These are phyloP conservation scores for Nephrotoma flavescens DNA, from an alignment of 2,888 invertebrate species.

Conservation along the genomic window DNA sequence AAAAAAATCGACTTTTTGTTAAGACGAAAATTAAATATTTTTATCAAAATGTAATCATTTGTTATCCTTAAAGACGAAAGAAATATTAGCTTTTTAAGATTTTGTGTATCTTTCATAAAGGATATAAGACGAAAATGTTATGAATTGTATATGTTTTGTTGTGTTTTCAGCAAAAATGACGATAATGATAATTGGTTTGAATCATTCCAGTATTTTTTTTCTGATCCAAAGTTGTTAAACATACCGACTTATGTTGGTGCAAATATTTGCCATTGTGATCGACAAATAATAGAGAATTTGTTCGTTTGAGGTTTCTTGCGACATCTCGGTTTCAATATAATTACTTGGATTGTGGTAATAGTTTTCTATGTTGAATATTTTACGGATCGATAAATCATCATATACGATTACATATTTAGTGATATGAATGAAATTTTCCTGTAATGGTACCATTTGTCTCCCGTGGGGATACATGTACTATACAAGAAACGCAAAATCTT, in stretches of 20 bases:
- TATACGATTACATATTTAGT: not conserved
- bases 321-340: not conserved
- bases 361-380: not conserved
- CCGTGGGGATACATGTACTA: not conserved
- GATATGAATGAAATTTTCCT: not conserved
- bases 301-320: not conserved
- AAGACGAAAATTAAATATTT: not conserved
- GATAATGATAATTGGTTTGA: not conserved
- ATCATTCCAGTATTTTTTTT: not conserved
- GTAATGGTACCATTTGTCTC: not conserved
- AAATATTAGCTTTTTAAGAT: not conserved
- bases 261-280: not conserved
- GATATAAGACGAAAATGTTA: not conserved
- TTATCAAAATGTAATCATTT: not conserved
- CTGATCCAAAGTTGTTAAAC: not conserved
- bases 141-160: not conserved
- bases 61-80: not conserved
- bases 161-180: not conserved
- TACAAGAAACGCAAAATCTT: too few species aligned
- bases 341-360: not conserved
- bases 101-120: not conserved
- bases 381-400: not conserved
- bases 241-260: not conserved
- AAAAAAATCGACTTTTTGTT: not conserved
- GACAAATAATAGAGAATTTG: not conserved